Base-by-base conservation (phyloP, 1,140 invertebrate genomes). In the Aphaenogaster rudis region DNA sequence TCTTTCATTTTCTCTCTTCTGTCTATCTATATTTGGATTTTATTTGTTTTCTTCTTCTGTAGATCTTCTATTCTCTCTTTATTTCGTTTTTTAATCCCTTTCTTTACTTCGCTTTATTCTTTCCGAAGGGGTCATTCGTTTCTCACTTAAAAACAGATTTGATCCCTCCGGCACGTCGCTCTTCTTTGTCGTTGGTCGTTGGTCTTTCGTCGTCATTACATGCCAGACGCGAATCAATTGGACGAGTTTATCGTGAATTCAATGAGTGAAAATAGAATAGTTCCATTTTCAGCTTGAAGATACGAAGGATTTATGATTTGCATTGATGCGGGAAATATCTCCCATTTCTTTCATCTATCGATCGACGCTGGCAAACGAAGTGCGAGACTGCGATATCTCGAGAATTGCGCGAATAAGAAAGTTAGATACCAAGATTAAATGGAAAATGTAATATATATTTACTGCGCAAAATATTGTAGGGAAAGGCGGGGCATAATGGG, bases 71-170 rank as follows among this genome's bases (percentile, higher is more conserved):
- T 33, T 13, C 13, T 50, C 21, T 52, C 54, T 67, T 76, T 15
- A 57, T 82, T 28, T 28, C n/a, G 6, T 8, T 72, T 57, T 48
- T 42, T 81, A 59, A 57, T 67, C 13, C 0, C 6, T 66, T 33
- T 64, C 82, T 11, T 66, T 54, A 59, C n/a, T 13, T 21, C 2
- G 8, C 21, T 50, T 78, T 21, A 45, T 79, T 54, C 54, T 66
- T 64, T 76, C 9, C 11, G 8, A 36, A 72, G 39, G 21, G 50
- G 50, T 64, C 71, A 39, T 71, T 86, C 48, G 72, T 76, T 72
- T 80, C 42, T 85, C 36, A 50, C 48, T 86, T 88, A 86, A 86
- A 86, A 88, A 88, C 76, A 86, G 54, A 61, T 86, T 86, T 61
- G 52, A 88, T 86, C 36, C 28, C 54, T 78, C 17, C 21, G 21